These are phyloP conservation scores for Ochropacha duplaris DNA, from an alignment of 2,888 invertebrate genomes.

Conservation along the genomic window DNA sequence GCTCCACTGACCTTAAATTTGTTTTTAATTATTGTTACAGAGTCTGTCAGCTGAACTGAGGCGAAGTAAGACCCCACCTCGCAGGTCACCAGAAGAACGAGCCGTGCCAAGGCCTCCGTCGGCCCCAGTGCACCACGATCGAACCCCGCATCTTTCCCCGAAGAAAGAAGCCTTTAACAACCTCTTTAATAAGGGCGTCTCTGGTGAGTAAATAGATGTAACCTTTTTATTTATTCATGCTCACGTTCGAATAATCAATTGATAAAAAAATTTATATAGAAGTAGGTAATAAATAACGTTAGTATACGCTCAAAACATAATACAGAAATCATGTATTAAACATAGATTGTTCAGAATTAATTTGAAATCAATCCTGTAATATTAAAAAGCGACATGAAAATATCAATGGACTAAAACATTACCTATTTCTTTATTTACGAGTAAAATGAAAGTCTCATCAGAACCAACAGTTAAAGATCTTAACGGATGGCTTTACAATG, in stretches of 20 bases:
- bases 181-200: slow-evolving; percentile 82
- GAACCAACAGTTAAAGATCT: background rate
- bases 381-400: background rate
- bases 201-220: slow-evolving; percentile 78
- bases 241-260: too few relatives aligned
- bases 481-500: slow-evolving; percentile 8
- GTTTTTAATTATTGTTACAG: slow-evolving; percentile 44
- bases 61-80: slow-evolving; percentile 72
- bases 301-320: too few relatives aligned
- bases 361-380: background rate
- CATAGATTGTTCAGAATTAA: background rate
- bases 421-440: background rate
- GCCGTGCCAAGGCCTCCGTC: slow-evolving; percentile 71
- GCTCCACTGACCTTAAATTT: too few relatives aligned
- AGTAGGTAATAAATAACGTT: too few relatives aligned
- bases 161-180: slow-evolving; percentile 86
- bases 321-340: too few relatives aligned
- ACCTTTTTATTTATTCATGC: too few relatives aligned
- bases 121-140: slow-evolving; percentile 77
- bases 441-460: background rate
- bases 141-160: slow-evolving; percentile 77
- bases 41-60: slow-evolving; percentile 63
- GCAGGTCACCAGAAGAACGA: slow-evolving; percentile 71
- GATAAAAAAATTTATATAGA: too few relatives aligned
- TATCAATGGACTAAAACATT: background rate